Conservation (phyloP, 2,888 invertebrate species). For the Masnerella sp. region DNA sequence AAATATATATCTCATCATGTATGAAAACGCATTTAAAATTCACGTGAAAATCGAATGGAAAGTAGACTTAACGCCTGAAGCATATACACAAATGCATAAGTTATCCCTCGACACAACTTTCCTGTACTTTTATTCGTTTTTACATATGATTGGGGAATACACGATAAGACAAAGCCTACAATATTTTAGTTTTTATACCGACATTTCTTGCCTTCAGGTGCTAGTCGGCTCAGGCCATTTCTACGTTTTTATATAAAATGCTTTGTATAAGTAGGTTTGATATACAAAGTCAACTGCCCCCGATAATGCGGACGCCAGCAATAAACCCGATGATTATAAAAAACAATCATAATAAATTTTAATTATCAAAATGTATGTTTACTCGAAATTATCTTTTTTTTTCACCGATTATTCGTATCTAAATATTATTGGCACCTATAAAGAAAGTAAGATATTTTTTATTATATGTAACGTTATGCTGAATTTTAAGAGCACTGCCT, state of each 20-base stretch:
- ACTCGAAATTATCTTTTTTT: no score
- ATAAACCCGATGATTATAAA: no score
- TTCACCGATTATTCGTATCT: no score
- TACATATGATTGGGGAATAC: constrained; percentile 68
- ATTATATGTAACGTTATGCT: no score
- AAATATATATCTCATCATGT: no score
- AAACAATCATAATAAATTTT: no score
- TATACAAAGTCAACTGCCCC: constrained; percentile 74
- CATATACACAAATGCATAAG: constrained; percentile 60
- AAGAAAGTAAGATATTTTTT: no score
- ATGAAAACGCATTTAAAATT: no score
- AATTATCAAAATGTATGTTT: no score
- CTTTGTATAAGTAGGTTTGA: constrained; percentile 69
- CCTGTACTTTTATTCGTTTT: constrained; percentile 74
- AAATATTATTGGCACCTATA: no score
- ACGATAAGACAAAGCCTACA: constrained; percentile 74
- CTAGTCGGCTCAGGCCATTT: constrained; percentile 68
- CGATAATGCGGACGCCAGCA: constrained; percentile 59
- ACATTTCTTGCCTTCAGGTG: constrained; percentile 74
- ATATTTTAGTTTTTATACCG: constrained; percentile 75
- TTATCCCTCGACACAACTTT: constrained; percentile 72
- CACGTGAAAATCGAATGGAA: constrained; percentile 32
- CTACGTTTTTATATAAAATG: constrained; percentile 65
- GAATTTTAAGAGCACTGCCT: no score
- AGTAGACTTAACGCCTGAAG: constrained; percentile 65